Conservation (phyloP, 1,140 invertebrate species). For the Drosophila truncata region DNA sequence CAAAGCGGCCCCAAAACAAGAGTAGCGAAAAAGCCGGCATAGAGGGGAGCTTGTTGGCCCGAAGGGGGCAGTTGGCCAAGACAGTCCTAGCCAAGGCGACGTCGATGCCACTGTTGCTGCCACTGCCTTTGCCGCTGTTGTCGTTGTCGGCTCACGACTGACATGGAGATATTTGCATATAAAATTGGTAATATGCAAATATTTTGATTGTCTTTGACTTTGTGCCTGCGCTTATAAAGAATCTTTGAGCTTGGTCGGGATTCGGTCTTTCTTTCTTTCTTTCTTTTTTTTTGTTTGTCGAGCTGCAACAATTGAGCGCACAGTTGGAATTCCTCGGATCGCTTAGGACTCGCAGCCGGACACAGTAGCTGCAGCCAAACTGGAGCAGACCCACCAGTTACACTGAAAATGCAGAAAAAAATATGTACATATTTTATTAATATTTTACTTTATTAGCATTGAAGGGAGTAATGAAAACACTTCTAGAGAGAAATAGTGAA, state of each 20-base stretch:
- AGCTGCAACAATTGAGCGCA: slow-evolving; percentile 72
- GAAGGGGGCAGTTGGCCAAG: slow-evolving; percentile 32
- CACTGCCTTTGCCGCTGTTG: slow-evolving; percentile 31
- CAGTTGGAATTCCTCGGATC: slow-evolving; percentile 77
- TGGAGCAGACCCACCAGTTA: slow-evolving; percentile 55
- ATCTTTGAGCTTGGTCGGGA: slow-evolving; percentile 73
- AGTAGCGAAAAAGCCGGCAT: slow-evolving; percentile 10
- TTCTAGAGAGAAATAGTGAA: too few species aligned
- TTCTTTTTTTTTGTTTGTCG: slow-evolving; percentile 24
- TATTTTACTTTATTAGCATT: background rate
- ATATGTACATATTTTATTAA: background rate
- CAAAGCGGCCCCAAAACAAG: slow-evolving; percentile 76
- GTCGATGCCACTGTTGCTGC: slow-evolving; percentile 29
- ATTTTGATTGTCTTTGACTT: slow-evolving; percentile 84
- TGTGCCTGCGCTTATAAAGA: slow-evolving; percentile 82
- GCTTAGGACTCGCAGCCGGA: slow-evolving; percentile 44
- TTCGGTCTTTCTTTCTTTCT: slow-evolving; percentile 37
- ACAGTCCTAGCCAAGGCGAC: slow-evolving; percentile 62
- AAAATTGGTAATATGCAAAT: slow-evolving; percentile 84
- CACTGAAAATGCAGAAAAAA: background rate
- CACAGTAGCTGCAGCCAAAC: slow-evolving; percentile 59
- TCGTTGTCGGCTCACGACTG: slow-evolving; percentile 75
- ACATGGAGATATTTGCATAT: slow-evolving; percentile 80
- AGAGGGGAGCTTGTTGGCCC: background rate
- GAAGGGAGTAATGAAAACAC: too few species aligned